phyloP scores from a whole-genome alignment of 2,797 vertebrate genomes.

The Leucoraja ocellata region DNA sequence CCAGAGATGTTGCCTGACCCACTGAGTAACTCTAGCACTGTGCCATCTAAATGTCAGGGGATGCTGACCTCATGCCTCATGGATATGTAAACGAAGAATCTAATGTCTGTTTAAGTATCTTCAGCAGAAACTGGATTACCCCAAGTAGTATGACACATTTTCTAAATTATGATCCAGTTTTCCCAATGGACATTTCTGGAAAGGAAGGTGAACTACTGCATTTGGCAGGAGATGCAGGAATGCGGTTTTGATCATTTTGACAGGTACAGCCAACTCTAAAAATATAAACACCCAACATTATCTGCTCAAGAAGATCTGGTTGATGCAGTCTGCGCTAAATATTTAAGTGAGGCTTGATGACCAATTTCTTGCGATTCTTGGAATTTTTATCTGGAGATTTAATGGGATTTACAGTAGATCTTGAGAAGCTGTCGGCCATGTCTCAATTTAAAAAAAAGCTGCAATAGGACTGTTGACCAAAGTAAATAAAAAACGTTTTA shows the following conservation, averaged over 20 bases:
- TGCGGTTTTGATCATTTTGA: too few species aligned
- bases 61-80: neutral
- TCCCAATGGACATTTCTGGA: neutral
- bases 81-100: neutral
- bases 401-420: neutral
- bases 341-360: neutral
- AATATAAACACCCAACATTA: too few species aligned
- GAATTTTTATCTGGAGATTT: too few species aligned
- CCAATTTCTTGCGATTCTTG: neutral
- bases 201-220: neutral
- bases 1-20: too few species aligned
- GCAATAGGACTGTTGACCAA: neutral
- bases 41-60: neutral
- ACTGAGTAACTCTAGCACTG: too few species aligned
- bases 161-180: neutral
- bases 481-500: neutral
- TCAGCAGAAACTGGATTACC: neutral
- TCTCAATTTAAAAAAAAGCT: neutral
- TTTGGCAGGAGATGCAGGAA: neutral
- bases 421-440: neutral
- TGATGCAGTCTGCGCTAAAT: neutral
- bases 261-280: neutral
- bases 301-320: neutral
- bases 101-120: neutral
- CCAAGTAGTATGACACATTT: neutral